These are phyloP conservation scores for Vireo griseus DNA, from an alignment of 2,797 vertebrate genomes.

Conservation along the genomic window DNA sequence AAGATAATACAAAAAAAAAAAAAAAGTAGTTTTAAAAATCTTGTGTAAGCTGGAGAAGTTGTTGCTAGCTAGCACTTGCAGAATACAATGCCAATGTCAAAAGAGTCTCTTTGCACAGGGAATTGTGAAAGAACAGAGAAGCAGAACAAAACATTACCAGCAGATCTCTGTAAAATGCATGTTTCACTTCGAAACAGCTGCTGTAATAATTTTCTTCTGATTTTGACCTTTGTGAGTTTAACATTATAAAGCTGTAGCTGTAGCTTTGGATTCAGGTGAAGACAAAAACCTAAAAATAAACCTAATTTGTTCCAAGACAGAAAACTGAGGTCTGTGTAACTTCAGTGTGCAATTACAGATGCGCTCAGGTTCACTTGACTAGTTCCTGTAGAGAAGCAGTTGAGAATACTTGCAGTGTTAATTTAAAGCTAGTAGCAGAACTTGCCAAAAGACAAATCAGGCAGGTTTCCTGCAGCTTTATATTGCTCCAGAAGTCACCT, in stretches of 20 bases:
- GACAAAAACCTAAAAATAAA: constrained; percentile 41
- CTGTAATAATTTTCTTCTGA: background rate
- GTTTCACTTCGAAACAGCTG: background rate
- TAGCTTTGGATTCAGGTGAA: background rate
- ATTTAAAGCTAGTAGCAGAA: background rate
- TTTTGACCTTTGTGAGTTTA: constrained; percentile 22
- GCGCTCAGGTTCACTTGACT: background rate
- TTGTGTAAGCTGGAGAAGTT: background rate
- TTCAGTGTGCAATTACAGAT: background rate
- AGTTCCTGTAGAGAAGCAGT: background rate
- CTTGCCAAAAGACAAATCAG: background rate
- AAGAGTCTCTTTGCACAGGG: background rate
- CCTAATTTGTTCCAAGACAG: background rate
- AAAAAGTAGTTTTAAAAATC: background rate
- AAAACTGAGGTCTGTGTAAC: background rate
- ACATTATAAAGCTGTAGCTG: background rate
- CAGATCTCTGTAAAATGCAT: background rate
- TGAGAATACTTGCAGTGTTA: background rate
- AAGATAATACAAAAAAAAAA: background rate
- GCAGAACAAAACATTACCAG: background rate
- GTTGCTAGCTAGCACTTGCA: background rate
- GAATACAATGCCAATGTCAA: background rate
- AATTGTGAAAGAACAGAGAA: background rate
- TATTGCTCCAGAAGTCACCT: background rate
- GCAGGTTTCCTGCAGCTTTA: background rate